A percentile compares a stretch with the other conserved stretches of the same genome.
These are phyloP conservation scores for Datnioides undecimradiatus DNA, from an alignment of 2,113 vertebrate genomes.

Conservation along the genomic window DNA sequence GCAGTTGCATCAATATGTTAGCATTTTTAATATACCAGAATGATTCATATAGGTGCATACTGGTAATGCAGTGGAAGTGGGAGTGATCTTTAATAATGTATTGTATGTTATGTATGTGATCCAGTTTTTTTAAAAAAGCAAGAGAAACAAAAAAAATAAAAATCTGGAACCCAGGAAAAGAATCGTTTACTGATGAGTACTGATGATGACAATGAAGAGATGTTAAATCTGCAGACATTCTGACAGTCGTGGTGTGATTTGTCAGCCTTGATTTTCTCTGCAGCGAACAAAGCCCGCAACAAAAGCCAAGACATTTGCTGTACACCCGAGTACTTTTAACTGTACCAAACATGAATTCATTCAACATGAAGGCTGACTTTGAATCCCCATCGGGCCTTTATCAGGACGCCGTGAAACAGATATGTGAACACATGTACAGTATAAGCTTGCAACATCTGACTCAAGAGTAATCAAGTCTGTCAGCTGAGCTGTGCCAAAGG, in stretches of 20 bases:
- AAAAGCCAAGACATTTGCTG: conserved; percentile 41
- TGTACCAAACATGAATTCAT: conserved; percentile 42
- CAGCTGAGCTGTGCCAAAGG: conserved; percentile 52
- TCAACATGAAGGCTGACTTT: conserved; percentile 37
- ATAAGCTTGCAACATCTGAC: conserved; percentile 44
- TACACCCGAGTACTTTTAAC: conserved; percentile 22
- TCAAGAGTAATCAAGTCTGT: conserved; percentile 57
- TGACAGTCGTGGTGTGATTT: conserved; percentile 19
- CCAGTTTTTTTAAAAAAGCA: background rate
- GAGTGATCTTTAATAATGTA: background rate
- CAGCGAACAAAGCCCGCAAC: conserved; percentile 5
- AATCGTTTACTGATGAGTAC: background rate
- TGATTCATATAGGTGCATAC: too few species aligned
- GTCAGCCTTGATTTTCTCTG: conserved; percentile 13
- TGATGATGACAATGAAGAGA: conserved; percentile 22
- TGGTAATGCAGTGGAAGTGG: too few species aligned
- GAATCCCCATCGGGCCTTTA: conserved; percentile 44
- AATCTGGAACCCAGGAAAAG: background rate
- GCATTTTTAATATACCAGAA: too few species aligned
- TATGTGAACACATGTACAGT: conserved; percentile 44
- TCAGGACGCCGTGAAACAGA: conserved; percentile 44
- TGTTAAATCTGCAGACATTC: background rate
- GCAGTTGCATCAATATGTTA: too few species aligned
- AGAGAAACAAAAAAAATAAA: background rate
- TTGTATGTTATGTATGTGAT: background rate